These are phyloP conservation scores for Xestobium rufovillosum DNA, from an alignment of 2,888 invertebrate genomes.

Conservation along the genomic window DNA sequence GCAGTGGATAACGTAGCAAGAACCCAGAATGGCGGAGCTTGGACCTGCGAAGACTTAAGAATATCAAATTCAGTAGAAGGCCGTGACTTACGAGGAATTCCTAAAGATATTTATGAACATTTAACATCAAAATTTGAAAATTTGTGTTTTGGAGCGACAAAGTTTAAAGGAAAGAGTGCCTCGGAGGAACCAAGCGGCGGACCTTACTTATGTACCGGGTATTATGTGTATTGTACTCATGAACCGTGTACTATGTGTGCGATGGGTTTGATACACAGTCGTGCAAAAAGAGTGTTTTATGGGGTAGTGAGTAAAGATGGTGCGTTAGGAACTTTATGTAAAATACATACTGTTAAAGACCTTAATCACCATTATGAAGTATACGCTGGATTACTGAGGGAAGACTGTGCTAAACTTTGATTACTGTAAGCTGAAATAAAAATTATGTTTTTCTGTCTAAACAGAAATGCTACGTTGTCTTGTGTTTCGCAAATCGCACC, in stretches of 20 bases:
- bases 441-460: no score
- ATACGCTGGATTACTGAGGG: conserved; percentile 55
- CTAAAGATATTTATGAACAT: conserved; percentile 37
- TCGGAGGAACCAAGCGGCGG: conserved; percentile 41
- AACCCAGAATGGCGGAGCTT: conserved; percentile 73
- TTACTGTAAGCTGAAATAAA: no score
- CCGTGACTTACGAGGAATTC: conserved; percentile 41
- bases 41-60: conserved; percentile 37
- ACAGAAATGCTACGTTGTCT: no score
- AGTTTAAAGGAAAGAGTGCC: conserved; percentile 38
- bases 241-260: conserved; percentile 95
- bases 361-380: conserved; percentile 92
- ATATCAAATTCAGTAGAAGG: conserved; percentile 8
- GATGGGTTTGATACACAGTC: conserved; percentile 91
- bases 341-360: conserved; percentile 68
- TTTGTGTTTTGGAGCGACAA: conserved; percentile 46
- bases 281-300: conserved; percentile 77
- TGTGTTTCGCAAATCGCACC: no score
- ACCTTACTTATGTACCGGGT: conserved; percentile 82
- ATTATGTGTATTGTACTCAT: conserved; percentile 69
- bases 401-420: conserved; percentile 33
- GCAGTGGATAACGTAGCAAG: conserved; percentile 79
- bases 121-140: conserved; percentile 39
- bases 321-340: conserved; percentile 61
- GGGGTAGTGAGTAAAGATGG: conserved; percentile 53